Conservation (phyloP, 2,888 invertebrate species). For the Taenaris catops region DNA sequence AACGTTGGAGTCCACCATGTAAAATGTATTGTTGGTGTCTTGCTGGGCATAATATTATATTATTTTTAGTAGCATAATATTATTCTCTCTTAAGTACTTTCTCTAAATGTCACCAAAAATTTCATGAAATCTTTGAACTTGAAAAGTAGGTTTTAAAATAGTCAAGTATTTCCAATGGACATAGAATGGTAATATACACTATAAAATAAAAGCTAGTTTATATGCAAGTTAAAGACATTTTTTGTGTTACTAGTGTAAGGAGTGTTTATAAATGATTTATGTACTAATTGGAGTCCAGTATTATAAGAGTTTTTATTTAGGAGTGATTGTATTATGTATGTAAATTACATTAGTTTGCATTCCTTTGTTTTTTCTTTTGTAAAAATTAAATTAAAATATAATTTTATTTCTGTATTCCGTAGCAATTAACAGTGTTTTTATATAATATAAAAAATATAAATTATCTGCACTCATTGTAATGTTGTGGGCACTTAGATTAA, state of each 20-base stretch:
- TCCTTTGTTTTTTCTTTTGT: conserved; percentile 11
- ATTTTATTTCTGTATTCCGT: conserved; percentile 4
- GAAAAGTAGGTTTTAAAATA: too few species aligned
- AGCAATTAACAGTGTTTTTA: not conserved
- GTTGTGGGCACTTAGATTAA: conserved; percentile 4
- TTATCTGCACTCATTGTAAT: conserved; percentile 7
- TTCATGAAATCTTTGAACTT: too few species aligned
- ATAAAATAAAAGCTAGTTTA: not conserved
- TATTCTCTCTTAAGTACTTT: too few species aligned
- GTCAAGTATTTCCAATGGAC: not conserved
- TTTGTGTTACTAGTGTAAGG: conserved; percentile 1
- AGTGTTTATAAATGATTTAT: conserved; percentile 10
- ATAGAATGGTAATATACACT: not conserved
- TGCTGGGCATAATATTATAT: too few species aligned
- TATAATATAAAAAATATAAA: not conserved
- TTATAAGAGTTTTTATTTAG: conserved; percentile 13
- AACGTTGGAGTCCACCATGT: too few species aligned
- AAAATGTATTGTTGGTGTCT: too few species aligned
- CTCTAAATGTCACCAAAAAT: too few species aligned
- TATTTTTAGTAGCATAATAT: too few species aligned
- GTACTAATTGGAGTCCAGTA: conserved; percentile 20
- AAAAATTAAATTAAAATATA: not conserved
- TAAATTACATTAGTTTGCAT: conserved; percentile 9
- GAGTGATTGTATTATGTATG: conserved; percentile 8
- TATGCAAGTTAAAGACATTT: conserved; percentile 20